Evolutionary conservation across 2,888 invertebrate species (phyloP), one percentile per base, ranked within the genome.

Genomic region (Lymantria dispar): DNA sequence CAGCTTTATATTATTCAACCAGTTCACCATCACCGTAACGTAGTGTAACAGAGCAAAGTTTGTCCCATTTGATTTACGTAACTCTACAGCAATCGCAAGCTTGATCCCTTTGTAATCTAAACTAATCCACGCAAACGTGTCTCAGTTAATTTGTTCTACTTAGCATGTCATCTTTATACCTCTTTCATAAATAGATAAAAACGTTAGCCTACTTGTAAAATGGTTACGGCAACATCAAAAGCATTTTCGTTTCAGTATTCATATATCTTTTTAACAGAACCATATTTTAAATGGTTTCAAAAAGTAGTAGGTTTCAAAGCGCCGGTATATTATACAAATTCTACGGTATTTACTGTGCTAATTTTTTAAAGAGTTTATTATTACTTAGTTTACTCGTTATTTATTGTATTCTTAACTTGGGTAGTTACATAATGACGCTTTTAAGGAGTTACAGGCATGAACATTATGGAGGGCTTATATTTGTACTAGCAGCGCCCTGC

Each of bases 1-100:
- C 7, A 7, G 2, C 36, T 3, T 1, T 36, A 53, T 50, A 63
- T 45, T 53, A 57, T 47, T 15, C 41, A 11, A 22, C 12, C 47
- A 36, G 11, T 13, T 44, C 30, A 30, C 12, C 29, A 41, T 47
- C 43, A 38, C 41, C 44, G n/a, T n/a, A n/a, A n/a, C 11, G 37
- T 48, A 45, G 42, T 38, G 15, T 45, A n/a, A 58, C 66, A 65
- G 69, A 3, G 71, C 64, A 59, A 61, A 22, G 67, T 69, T 67
- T 64, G 80, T 68, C 74, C 79, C 68, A 22, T 22, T 22, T 22
- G 22, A 79, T 78, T 83, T 83, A 79, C 77, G 80, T 76, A 81
- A 84, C 48, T 57, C 53, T 62, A 68, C 58, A 62, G 66, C 70
- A 62, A 70, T 69, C 65, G 58, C 68, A 74, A 72, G 68, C 75